Percentiles rank a stretch among this genome's conserved stretches.
Evolutionary conservation across 1,140 invertebrate species (phyloP).

Genomic region (Trichonephila clavata): DNA sequence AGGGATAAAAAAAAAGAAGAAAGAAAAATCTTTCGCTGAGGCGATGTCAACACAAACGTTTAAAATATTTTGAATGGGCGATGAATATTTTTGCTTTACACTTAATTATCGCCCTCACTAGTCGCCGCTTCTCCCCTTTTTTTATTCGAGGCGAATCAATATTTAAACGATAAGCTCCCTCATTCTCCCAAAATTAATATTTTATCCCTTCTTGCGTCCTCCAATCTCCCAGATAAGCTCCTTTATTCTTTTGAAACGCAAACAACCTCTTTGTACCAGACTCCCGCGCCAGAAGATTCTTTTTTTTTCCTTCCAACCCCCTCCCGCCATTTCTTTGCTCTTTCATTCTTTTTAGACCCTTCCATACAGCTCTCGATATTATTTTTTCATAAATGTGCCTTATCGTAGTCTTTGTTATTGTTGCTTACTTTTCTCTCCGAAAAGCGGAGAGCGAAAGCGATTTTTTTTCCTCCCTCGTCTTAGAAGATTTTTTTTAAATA

Average conservation of each 20-base stretch:
- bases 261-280: conserved; percentile 75
- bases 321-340: conserved; percentile 20
- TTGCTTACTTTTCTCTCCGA: conserved; percentile 73
- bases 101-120: conserved; percentile 72
- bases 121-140: conserved; percentile 31
- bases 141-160: conserved; percentile 66
- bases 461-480: background rate
- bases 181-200: conserved; percentile 77
- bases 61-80: conserved; percentile 67
- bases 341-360: conserved; percentile 42
- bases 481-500: conserved; percentile 61
- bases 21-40: conserved; percentile 15
- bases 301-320: conserved; percentile 30
- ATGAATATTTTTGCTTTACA: conserved; percentile 75
- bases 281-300: conserved; percentile 61
- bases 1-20: background rate
- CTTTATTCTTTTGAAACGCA: conserved; percentile 76
- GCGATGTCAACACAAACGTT: conserved; percentile 71
- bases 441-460: conserved; percentile 68
- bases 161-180: conserved; percentile 77
- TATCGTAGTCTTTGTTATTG: conserved; percentile 76
- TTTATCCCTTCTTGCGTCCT: conserved; percentile 76
- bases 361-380: conserved; percentile 68
- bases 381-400: conserved; percentile 77
- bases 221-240: conserved; percentile 75